Conservation (phyloP, 2,797 vertebrate species). For the Acanthiza pusilla region DNA sequence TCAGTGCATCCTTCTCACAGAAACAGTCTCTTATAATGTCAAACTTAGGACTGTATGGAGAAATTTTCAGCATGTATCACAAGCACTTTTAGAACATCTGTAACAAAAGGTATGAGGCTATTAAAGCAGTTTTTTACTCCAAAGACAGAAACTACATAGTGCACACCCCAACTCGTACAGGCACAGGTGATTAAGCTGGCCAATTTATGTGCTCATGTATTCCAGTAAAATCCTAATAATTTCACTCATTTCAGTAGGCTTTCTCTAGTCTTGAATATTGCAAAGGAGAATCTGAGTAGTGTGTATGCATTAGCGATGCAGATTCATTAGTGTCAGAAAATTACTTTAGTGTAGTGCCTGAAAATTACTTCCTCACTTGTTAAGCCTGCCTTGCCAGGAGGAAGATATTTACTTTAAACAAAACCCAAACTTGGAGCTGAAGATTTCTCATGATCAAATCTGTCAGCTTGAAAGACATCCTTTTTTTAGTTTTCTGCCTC, state of each 20-base stretch:
- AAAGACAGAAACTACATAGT: not conserved
- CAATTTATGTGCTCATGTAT: not conserved
- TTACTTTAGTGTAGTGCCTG: not conserved
- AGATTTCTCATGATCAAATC: conserved; percentile 2
- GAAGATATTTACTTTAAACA: conserved; percentile 43
- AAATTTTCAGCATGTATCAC: not conserved
- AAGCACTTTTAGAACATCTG: not conserved
- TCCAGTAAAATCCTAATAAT: not conserved
- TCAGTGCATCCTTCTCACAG: not conserved
- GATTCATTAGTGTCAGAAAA: conserved; percentile 6
- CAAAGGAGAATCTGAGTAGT: not conserved
- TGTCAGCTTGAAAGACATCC: conserved; percentile 25
- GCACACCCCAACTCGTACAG: not conserved
- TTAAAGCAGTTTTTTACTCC: not conserved
- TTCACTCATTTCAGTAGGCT: not conserved
- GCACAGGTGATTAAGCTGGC: not conserved
- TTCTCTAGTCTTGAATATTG: not conserved
- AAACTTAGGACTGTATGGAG: not conserved
- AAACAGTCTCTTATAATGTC: not conserved
- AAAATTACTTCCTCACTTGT: conserved; percentile 2
- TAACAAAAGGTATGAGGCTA: not conserved
- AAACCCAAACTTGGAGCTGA: not conserved
- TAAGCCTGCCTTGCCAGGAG: conserved; percentile 13
- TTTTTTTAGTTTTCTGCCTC: conserved; percentile 11
- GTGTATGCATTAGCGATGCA: not conserved